Conservation (phyloP, 2,888 invertebrate genomes). For the Parochlus steinenii region DNA sequence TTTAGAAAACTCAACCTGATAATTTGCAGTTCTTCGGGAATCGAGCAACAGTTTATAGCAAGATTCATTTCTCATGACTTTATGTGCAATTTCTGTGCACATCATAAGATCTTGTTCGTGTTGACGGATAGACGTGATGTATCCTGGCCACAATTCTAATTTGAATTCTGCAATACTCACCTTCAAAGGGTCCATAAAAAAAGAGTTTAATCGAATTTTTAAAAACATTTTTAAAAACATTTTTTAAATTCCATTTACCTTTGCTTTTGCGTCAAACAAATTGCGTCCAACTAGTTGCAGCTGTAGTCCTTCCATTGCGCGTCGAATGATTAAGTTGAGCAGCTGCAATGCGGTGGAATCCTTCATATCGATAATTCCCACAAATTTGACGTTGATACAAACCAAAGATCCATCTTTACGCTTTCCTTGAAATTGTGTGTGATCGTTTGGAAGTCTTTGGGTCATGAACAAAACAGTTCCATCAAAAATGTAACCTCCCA, state of each 20-base stretch:
- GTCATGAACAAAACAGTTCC: constrained; percentile 54
- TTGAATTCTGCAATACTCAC: constrained; percentile 41
- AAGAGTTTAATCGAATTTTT: constrained; percentile 5
- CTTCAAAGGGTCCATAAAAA: constrained; percentile 30
- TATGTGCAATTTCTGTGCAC: constrained; percentile 65
- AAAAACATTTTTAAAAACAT: constrained; percentile 8
- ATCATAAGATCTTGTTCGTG: constrained; percentile 63
- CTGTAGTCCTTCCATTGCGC: constrained; percentile 34
- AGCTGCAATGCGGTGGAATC: constrained; percentile 58
- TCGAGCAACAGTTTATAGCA: constrained; percentile 50
- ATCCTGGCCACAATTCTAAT: constrained; percentile 70
- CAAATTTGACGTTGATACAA: constrained; percentile 39
- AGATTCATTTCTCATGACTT: constrained; percentile 65
- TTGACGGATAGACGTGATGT: constrained; percentile 68
- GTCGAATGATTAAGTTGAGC: constrained; percentile 60
- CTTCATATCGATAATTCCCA: constrained; percentile 44
- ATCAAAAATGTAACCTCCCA: constrained; percentile 61
- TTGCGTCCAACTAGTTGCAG: constrained; percentile 55
- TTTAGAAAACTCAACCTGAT: constrained; percentile 34
- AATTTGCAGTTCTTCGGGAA: constrained; percentile 31
- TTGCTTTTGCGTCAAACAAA: constrained; percentile 50
- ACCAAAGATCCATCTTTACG: constrained; percentile 36
- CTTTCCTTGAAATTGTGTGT: constrained; percentile 39
- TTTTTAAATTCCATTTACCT: constrained; percentile 32
- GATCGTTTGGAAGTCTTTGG: constrained; percentile 37